Conservation (phyloP, 2,888 invertebrate species). For the Tinea trinotella region DNA sequence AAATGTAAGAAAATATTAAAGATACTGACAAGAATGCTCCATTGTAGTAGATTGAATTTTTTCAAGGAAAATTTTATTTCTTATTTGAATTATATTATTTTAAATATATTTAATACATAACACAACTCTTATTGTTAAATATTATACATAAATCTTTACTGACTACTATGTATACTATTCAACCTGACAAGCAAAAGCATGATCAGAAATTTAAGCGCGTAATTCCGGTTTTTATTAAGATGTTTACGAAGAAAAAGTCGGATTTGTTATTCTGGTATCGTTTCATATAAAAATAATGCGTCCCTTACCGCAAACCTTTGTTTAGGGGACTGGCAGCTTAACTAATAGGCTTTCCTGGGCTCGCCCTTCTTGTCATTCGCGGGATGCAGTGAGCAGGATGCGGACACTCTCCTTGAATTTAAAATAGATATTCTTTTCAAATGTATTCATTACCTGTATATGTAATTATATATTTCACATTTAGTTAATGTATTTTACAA, state of each 20-base stretch:
- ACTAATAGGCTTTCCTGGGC: constrained; percentile 45
- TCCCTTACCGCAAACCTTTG: constrained; percentile 61
- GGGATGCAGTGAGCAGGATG: constrained; percentile 46
- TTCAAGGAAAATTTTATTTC: neutral
- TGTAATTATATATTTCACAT: too few relatives aligned
- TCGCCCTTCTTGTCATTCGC: constrained; percentile 59
- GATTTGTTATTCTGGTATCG: constrained; percentile 53
- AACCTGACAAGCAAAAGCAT: constrained; percentile 32
- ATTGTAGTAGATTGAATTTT: neutral
- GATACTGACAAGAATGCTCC: neutral
- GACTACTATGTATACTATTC: neutral
- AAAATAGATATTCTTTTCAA: neutral
- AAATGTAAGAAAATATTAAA: constrained; percentile 29
- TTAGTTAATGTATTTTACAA: too few relatives aligned
- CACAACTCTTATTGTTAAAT: neutral
- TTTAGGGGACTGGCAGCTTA: constrained; percentile 43
- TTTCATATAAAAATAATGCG: constrained; percentile 64
- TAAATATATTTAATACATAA: neutral
- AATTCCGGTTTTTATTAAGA: constrained; percentile 62
- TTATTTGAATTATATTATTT: neutral
- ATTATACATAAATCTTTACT: neutral
- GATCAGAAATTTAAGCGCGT: constrained; percentile 60
- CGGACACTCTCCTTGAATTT: constrained; percentile 55
- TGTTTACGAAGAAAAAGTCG: constrained; percentile 56
- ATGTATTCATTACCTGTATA: too few relatives aligned